A percentile compares a stretch with the other conserved stretches of the same genome.
Evolutionary conservation across 1,140 invertebrate species (phyloP).

Genomic region (Brachionus paranguensis): DNA sequence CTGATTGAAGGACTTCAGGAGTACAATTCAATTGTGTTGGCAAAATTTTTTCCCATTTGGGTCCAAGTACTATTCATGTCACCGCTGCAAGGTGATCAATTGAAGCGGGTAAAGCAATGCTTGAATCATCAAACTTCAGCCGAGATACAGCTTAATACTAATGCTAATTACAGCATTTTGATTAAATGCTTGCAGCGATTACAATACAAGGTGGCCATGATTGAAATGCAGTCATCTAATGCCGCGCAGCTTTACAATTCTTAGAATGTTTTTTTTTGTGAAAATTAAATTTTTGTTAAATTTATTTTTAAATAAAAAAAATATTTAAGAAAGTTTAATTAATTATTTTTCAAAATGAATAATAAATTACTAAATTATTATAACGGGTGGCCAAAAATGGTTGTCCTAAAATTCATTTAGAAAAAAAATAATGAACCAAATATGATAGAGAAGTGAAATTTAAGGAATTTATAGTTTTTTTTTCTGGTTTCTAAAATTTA

Average conservation of each 20-base stretch:
- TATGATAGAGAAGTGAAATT: too few species aligned
- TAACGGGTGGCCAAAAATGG: too few species aligned
- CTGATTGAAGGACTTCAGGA: conserved; percentile 89
- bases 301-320: background rate
- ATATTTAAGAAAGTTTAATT: too few species aligned
- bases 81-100: conserved; percentile 60
- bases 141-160: background rate
- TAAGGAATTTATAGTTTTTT: too few species aligned
- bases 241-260: conserved; percentile 30
- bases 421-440: too few species aligned
- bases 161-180: conserved; percentile 19
- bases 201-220: conserved; percentile 37
- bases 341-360: too few species aligned
- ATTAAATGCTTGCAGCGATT: conserved; percentile 36
- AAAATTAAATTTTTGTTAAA: background rate
- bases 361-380: too few species aligned
- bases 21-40: conserved; percentile 82
- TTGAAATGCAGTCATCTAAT: conserved; percentile 38
- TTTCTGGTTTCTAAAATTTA: too few species aligned
- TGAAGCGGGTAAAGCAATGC: conserved; percentile 21
- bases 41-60: conserved; percentile 61
- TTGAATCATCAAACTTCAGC: conserved; percentile 30
- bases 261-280: background rate
- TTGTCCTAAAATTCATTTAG: too few species aligned
- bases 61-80: conserved; percentile 81